Conservation (phyloP, 2,888 invertebrate genomes). For the Bellardia bayeri region DNA sequence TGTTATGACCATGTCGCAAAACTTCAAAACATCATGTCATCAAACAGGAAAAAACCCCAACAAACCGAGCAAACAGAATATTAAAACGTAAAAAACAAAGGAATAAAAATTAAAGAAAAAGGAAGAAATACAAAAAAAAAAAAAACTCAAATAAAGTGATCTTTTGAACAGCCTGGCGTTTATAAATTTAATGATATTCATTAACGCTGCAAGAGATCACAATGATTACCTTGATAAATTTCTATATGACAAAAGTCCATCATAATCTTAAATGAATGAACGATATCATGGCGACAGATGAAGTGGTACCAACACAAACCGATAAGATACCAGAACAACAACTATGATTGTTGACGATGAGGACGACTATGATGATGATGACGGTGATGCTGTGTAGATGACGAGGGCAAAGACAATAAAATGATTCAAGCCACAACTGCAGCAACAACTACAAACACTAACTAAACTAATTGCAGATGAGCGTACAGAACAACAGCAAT, state of each 20-base stretch:
- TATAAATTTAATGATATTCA: constrained; percentile 70
- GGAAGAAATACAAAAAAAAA: constrained; percentile 12
- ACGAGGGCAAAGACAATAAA: constrained; percentile 38
- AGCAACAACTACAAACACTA: constrained; percentile 25
- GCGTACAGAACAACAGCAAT: constrained; percentile 33
- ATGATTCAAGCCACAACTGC: constrained; percentile 34
- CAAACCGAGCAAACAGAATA: constrained; percentile 9
- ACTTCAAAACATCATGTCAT: constrained; percentile 68
- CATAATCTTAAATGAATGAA: constrained; percentile 67
- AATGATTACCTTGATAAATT: constrained; percentile 71
- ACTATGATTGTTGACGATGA: constrained; percentile 43
- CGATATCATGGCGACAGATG: constrained; percentile 71
- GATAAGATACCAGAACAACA: constrained; percentile 65
- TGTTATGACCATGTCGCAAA: constrained; percentile 67
- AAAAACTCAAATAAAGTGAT: constrained; percentile 33
- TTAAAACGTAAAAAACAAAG: constrained; percentile 33
- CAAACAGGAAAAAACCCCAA: neutral
- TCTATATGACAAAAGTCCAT: constrained; percentile 71
- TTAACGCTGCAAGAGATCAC: constrained; percentile 70
- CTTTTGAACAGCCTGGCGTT: constrained; percentile 62
- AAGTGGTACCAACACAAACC: constrained; percentile 62
- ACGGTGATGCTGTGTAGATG: neutral
- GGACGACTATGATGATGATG: constrained; percentile 35
- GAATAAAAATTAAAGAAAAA: constrained; percentile 34
- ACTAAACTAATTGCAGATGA: constrained; percentile 65